phyloP scores from a whole-genome alignment of 2,888 invertebrate species.

The Ophioninae sp. region DNA sequence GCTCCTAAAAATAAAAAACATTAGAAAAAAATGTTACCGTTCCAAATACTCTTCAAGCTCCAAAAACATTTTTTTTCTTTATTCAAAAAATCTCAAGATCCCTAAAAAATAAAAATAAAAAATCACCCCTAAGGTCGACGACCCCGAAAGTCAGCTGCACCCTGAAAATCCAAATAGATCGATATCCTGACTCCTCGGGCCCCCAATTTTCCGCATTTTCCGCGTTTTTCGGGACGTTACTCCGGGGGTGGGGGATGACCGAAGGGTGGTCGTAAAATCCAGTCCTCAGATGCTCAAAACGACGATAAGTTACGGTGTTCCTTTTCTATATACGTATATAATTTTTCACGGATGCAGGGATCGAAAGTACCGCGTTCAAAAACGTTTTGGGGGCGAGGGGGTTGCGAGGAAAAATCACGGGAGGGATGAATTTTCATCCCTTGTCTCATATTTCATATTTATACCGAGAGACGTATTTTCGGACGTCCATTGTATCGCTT shows the following conservation, averaged over 20 bases:
- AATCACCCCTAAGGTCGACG: no score
- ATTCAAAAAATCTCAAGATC: no score
- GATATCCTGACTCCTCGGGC: not conserved
- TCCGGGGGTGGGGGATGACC: constrained; percentile 71
- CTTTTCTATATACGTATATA: not conserved
- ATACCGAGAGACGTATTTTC: constrained; percentile 47
- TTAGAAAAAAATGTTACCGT: no score
- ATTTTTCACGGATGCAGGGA: no score
- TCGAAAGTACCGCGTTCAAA: no score
- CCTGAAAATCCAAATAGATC: constrained; percentile 40
- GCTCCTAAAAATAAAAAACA: no score
- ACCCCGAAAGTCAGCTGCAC: constrained; percentile 76
- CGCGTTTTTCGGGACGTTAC: constrained; percentile 45
- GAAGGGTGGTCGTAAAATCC: constrained; percentile 74
- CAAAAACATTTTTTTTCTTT: no score
- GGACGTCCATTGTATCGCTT: constrained; percentile 65
- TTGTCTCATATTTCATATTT: constrained; percentile 23
- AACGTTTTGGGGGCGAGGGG: no score
- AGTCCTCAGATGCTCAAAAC: constrained; percentile 72
- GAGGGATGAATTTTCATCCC: constrained; percentile 11
- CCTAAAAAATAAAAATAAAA: no score
- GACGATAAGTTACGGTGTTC: constrained; percentile 76
- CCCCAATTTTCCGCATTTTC: constrained; percentile 31
- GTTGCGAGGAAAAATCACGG: constrained; percentile 1
- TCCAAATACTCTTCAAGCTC: no score